Evolutionary conservation across 2,797 vertebrate genomes (phyloP).

Genomic region (Mormyrus hasselquistii): DNA sequence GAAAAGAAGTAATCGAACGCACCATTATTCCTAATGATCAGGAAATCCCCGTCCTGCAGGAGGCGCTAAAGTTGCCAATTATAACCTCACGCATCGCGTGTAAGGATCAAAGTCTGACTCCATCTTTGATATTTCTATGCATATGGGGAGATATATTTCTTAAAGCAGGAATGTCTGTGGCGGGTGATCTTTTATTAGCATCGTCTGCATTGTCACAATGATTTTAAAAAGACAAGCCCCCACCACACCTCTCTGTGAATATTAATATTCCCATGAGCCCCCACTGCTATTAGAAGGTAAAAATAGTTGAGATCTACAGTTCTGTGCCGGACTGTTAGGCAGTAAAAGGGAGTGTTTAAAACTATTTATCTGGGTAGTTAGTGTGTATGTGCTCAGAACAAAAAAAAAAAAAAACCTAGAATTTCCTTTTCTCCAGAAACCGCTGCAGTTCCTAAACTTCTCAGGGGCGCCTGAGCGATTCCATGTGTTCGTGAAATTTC

Average conservation of each 20-base stretch:
- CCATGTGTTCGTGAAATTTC: background rate
- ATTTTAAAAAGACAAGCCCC: background rate
- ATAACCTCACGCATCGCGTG: background rate
- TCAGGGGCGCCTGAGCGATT: background rate
- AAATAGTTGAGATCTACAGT: background rate
- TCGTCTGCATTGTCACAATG: background rate
- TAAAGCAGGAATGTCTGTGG: background rate
- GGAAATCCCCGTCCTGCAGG: background rate
- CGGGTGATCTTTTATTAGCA: background rate
- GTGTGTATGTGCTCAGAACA: background rate
- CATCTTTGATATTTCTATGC: background rate
- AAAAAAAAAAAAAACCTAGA: background rate
- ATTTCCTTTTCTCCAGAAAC: background rate
- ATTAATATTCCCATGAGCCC: background rate
- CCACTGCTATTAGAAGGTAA: background rate
- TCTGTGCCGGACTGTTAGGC: background rate
- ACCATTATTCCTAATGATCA: background rate
- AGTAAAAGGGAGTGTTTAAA: background rate
- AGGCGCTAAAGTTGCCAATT: background rate
- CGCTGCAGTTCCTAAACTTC: background rate
- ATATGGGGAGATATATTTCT: background rate
- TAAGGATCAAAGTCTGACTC: background rate
- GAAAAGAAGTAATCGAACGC: too few relatives aligned
- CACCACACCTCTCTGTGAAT: background rate
- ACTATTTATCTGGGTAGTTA: background rate